Evolutionary conservation across 2,888 invertebrate species (phyloP).

Genomic region (Pachymerium ferrugineum): DNA sequence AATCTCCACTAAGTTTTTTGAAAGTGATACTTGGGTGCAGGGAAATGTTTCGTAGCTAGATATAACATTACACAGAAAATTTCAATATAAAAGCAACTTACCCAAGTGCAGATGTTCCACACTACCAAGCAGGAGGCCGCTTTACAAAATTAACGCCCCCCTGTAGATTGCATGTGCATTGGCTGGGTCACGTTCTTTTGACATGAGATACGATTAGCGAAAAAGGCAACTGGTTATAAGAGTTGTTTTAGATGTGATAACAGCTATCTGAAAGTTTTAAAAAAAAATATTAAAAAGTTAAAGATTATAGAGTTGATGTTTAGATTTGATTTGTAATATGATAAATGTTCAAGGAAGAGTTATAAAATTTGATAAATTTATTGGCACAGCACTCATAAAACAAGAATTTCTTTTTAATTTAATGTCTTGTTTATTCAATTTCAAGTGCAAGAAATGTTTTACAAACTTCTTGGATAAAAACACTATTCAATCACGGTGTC

Average conservation of each 20-base stretch:
- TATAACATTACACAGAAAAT: background rate
- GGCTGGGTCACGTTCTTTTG: background rate
- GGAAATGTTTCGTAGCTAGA: background rate
- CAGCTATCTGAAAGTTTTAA: background rate
- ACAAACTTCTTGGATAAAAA: background rate
- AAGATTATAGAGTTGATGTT: too few species aligned
- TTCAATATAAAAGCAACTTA: background rate
- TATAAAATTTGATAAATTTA: too few species aligned
- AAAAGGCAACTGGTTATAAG: background rate
- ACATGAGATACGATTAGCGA: slow-evolving; percentile 3
- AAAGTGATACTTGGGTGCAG: too few species aligned
- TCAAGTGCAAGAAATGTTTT: slow-evolving; percentile 24
- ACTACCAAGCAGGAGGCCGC: background rate
- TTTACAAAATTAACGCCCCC: slow-evolving; percentile 17
- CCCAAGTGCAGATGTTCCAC: background rate
- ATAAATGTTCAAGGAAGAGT: too few species aligned
- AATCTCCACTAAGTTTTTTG: too few species aligned
- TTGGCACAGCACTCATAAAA: too few species aligned
- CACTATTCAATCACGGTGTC: too few species aligned
- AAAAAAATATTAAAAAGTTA: background rate
- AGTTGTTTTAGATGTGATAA: background rate
- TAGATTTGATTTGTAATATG: too few species aligned
- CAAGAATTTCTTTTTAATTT: too few species aligned
- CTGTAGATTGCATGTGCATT: background rate
- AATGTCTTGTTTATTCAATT: slow-evolving; percentile 24